Conservation (phyloP, 2,797 vertebrate genomes). For the Borostomias antarcticus region DNA sequence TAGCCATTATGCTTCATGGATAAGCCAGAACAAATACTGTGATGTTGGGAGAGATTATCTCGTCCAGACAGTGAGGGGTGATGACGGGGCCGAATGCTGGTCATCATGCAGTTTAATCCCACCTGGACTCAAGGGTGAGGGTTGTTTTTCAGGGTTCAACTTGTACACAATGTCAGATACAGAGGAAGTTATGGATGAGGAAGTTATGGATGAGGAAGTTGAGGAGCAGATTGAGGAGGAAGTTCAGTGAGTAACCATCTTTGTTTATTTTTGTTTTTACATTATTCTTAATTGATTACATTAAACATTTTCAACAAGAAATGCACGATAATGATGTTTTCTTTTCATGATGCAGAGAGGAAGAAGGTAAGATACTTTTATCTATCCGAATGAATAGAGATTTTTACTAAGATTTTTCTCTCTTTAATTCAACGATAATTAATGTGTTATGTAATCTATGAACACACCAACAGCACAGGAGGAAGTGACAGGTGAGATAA, state of each 20-base stretch:
- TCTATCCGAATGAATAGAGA: neutral
- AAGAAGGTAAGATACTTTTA: constrained; percentile 60
- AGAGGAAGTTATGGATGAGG: constrained; percentile 71
- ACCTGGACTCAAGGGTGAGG: neutral
- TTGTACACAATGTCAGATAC: constrained; percentile 73
- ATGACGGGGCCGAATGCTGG: neutral
- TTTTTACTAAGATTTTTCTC: neutral
- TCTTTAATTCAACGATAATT: constrained; percentile 9
- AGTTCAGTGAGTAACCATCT: constrained; percentile 62
- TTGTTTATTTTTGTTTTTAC: constrained; percentile 7
- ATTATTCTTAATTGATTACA: neutral
- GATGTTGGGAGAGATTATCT: neutral
- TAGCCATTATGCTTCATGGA: too few relatives aligned
- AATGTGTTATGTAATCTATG: constrained; percentile 4
- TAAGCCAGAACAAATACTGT: neutral
- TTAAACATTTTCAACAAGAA: neutral
- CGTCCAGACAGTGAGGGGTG: neutral
- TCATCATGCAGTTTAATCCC: too few relatives aligned
- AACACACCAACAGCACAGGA: constrained; percentile 36
- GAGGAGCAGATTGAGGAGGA: too few relatives aligned
- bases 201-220: too few relatives aligned
- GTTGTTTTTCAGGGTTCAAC: constrained; percentile 57
- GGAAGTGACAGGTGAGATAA: constrained; percentile 38
- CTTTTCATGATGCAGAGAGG: constrained; percentile 56
- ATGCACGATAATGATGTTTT: constrained; percentile 14